These are phyloP conservation scores for Erynnis tages DNA, from an alignment of 2,888 invertebrate species.

Conservation along the genomic window DNA sequence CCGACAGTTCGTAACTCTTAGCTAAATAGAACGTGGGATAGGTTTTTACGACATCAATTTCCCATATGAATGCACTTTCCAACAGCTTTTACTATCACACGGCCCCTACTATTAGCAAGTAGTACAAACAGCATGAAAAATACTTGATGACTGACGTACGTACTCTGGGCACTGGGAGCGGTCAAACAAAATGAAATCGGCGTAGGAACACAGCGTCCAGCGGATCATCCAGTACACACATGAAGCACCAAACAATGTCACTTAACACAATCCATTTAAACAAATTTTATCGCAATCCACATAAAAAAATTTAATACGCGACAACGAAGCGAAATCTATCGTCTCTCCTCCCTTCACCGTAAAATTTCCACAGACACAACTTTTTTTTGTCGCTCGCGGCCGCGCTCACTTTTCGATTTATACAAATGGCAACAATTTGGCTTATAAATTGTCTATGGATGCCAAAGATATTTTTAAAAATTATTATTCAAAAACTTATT, in stretches of 20 bases:
- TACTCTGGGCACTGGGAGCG: slow-evolving; percentile 76
- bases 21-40: slow-evolving; percentile 68
- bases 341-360: slow-evolving; percentile 73
- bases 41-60: slow-evolving; percentile 70
- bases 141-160: slow-evolving; percentile 75
- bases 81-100: slow-evolving; percentile 78
- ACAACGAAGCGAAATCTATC: slow-evolving; percentile 73
- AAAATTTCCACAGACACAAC: slow-evolving; percentile 65
- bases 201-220: slow-evolving; percentile 46
- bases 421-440: slow-evolving; percentile 13
- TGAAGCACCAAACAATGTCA: slow-evolving; percentile 58
- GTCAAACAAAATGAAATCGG: slow-evolving; percentile 71
- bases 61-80: slow-evolving; percentile 75
- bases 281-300: slow-evolving; percentile 63
- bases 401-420: neutral
- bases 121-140: slow-evolving; percentile 78
- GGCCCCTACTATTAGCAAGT: slow-evolving; percentile 69
- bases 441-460: slow-evolving; percentile 5
- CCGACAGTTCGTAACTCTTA: slow-evolving; percentile 55
- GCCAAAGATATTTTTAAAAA: neutral
- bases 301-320: slow-evolving; percentile 63
- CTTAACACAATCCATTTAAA: slow-evolving; percentile 57
- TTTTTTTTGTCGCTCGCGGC: slow-evolving; percentile 8
- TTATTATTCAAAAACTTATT: too few species aligned
- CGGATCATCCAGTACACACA: slow-evolving; percentile 47